Base-by-base conservation (phyloP, 2,797 vertebrate species). In the Florisuga fusca region DNA sequence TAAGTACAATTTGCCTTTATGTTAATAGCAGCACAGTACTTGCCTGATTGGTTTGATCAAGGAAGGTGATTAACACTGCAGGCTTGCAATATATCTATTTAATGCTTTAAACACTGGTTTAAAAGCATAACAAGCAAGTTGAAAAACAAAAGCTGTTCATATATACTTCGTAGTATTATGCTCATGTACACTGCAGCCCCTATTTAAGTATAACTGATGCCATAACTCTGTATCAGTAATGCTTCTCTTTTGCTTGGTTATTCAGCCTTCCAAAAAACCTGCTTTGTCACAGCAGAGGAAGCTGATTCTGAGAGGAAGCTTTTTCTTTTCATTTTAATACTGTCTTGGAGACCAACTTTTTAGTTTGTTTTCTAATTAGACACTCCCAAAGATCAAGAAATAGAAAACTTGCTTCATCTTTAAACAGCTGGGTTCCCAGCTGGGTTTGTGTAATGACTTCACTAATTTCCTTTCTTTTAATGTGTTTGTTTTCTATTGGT, bases 401-500 rank as follows among this genome's bases (percentile, higher is more conserved):
- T 79, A 86, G 85, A 79, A 73, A 33, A 45, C 59, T 84, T 79
- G 63, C 89, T 96, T 97, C 90, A 96, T 97, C 93, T 97, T 97
- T 88, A 93, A 97, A 95, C 97, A 97, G 95, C 96, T 98, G 97
- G 94, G 64, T 88, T 96, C 96, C 96, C 97, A 97, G 97, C 96
- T 98, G 97, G 94, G 72, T 92, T 95, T 96, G 91, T 94, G 89
- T 96, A 98, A 97, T 93, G 95, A 96, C 96, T 97, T 97, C 96
- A 97, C 96, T 96, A 96, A 97, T 97, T 97, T 97, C 97, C 97
- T 98, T 97, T 97, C 96, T 97, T 97, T 97, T 97, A 96, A 97
- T 98, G 96, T 96, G 95, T 97, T 93, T 97, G 93, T 97, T 96
- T 97, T 97, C 92, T 97, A 23, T 95, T 93, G 87, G 76, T 91